These are phyloP conservation scores for Sebastes paucispinis DNA, from an alignment of 2,797 vertebrate genomes.

Conservation along the genomic window DNA sequence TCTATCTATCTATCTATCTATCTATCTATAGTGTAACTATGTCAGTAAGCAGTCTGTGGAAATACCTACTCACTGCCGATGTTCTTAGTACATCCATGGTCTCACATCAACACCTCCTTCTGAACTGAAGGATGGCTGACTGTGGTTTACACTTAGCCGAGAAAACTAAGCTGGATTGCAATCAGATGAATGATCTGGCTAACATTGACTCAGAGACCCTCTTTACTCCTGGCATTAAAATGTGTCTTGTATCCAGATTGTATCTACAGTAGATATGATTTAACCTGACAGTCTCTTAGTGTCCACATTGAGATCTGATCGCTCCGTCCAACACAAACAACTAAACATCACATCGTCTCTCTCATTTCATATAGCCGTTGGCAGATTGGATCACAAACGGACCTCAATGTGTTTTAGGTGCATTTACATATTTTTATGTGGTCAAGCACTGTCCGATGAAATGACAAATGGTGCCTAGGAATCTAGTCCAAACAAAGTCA, in stretches of 20 bases:
- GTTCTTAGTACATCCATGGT: too few relatives aligned
- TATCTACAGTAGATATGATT: background rate
- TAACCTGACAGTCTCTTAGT: rapidly evolving
- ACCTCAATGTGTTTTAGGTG: too few relatives aligned
- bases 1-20: too few relatives aligned
- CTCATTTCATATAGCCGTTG: background rate
- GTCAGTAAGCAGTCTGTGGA: too few relatives aligned
- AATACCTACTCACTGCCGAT: too few relatives aligned
- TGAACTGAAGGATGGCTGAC: background rate
- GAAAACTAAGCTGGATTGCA: background rate
- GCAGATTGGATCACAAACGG: rapidly evolving
- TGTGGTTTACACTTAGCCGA: background rate
- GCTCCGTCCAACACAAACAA: background rate
- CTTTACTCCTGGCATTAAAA: too few relatives aligned
- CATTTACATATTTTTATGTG: background rate
- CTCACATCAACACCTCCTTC: background rate
- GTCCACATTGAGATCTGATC: background rate
- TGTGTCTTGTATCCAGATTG: background rate
- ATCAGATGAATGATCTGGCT: background rate
- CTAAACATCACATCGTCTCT: background rate
- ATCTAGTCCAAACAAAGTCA: too few relatives aligned
- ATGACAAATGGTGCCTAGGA: too few relatives aligned
- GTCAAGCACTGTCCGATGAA: background rate
- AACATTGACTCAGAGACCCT: background rate
- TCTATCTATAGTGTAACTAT: too few relatives aligned